phyloP scores from a whole-genome alignment of 2,888 invertebrate species.

The Trilocha varians region DNA sequence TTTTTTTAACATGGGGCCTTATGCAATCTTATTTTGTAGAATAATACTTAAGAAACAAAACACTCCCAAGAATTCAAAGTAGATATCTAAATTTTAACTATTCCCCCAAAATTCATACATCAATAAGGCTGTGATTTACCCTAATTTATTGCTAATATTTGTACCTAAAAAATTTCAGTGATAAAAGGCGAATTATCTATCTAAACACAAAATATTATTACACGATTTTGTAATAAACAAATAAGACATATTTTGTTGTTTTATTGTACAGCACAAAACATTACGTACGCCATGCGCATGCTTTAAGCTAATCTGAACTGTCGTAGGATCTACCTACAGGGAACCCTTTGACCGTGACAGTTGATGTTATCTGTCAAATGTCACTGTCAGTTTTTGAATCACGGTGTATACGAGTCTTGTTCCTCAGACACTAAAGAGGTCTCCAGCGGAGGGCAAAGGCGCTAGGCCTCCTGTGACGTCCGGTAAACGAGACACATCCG shows the following conservation, averaged over 20 bases:
- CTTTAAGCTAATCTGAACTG: neutral
- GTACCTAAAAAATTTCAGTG: no score
- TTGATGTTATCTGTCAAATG: neutral
- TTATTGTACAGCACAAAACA: neutral
- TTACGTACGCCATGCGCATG: neutral
- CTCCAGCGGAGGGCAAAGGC: slow-evolving; percentile 95
- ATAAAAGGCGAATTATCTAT: no score
- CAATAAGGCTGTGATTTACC: no score
- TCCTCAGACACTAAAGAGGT: slow-evolving; percentile 83
- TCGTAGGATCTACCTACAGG: neutral
- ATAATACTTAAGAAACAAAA: no score
- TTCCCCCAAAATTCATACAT: no score
- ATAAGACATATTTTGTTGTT: neutral
- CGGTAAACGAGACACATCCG: slow-evolving; percentile 92
- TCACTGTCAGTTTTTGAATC: neutral
- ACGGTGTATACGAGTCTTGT: neutral
- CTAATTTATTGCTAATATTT: no score
- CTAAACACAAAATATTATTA: no score
- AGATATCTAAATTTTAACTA: no score
- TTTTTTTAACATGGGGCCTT: no score
- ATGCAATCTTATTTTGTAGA: no score
- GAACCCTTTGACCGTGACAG: neutral
- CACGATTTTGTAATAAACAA: no score
- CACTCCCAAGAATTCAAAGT: no score
- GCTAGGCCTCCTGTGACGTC: slow-evolving; percentile 94